Base-by-base conservation (phyloP, 2,113 vertebrate genomes). In the Maccullochella peelii region DNA sequence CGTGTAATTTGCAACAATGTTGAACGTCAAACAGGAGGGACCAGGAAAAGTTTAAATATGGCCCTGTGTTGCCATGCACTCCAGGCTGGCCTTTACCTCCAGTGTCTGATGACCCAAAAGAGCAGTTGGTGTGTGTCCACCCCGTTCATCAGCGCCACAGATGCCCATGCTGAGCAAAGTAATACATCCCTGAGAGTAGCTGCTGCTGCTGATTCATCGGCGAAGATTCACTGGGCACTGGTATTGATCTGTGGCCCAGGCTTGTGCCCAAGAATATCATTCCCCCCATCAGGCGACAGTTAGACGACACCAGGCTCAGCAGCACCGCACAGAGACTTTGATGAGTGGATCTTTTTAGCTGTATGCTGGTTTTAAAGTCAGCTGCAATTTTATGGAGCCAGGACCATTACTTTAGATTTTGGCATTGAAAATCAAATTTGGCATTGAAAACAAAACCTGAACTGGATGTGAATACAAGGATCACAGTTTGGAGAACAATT, bases 181-280 rank as follows among this genome's bases (percentile, higher is more conserved):
- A 83, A 92, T 84, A 76, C 85, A 66, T 90, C 85, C 47, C 68
- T n/a, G 61, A 82, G 88, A 75, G 73, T 38, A 66, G 47, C 50
- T 40, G 70, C 73, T 38, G 62, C 67, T 85, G 78, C 75, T 84
- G 76, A 91, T 91, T 91, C 92, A 91, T 91, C 75, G 20, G 49
- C 88, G 88, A 86, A 90, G 89, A 93, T 79, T 92, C 88, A 88
- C 79, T 70, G 87, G 84, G 74, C 58, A 72, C 38, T 52, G 38
- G 71, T 93, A 94, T 94, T 88, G 94, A 95, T 95, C 90, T 80
- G 85, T 70, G 73, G 86, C 70, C 80, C 80, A 77, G 79, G 85
- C 85, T 52, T 86, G 73, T 89, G 89, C 88, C 75, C 69, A 84
- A 80, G 91, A 94, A 95, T 92, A 94, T 94, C 68, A 88, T 91